A percentile compares a stretch with the other conserved stretches of the same genome.
phyloP scores from a whole-genome alignment of 2,797 vertebrate genomes.

The Poecilia velifera region DNA sequence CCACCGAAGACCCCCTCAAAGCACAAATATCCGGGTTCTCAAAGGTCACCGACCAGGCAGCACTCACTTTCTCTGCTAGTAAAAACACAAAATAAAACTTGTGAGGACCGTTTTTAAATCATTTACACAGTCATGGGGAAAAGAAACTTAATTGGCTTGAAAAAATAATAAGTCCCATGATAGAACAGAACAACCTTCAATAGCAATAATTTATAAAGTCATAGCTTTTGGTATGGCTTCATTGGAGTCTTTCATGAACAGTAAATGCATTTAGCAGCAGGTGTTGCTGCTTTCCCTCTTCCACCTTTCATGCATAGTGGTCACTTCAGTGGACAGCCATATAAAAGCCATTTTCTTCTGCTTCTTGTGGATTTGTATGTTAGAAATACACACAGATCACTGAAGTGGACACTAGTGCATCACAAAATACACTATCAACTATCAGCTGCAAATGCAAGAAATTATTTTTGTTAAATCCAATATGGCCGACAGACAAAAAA shows the following conservation, averaged over 20 bases:
- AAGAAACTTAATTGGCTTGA: background rate
- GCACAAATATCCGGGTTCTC: slow-evolving; percentile 42
- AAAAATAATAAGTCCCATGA: background rate
- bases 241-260: background rate
- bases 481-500: no score
- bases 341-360: no score
- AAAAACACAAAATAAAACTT: background rate
- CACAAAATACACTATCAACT: no score
- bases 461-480: no score
- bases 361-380: no score
- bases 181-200: background rate
- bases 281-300: background rate
- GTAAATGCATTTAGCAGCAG: background rate
- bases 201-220: background rate
- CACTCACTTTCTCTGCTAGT: slow-evolving; percentile 23
- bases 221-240: background rate
- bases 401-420: no score
- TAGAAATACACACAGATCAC: no score
- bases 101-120: background rate
- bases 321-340: no score
- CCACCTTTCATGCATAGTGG: no score
- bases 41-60: slow-evolving; percentile 27
- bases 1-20: slow-evolving; percentile 38
- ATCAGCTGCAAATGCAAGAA: no score
- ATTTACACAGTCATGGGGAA: background rate